phyloP scores from a whole-genome alignment of 2,888 invertebrate species.

The Amblyteles armatorius region DNA sequence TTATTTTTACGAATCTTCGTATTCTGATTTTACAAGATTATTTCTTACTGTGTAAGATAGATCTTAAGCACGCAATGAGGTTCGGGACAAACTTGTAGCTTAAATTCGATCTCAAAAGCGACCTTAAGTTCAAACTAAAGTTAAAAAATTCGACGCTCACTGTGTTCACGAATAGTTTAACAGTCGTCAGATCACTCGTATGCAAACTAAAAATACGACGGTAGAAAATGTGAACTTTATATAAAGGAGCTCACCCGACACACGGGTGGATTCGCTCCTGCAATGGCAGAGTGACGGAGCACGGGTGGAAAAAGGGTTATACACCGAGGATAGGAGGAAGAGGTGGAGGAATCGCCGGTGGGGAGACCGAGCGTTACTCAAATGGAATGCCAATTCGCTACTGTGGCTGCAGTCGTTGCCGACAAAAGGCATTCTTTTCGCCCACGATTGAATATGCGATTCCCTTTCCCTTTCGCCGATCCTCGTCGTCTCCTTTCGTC shows the following conservation, averaged over 20 bases:
- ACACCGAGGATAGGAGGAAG: constrained; percentile 55
- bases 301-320: constrained; percentile 52
- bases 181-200: background rate
- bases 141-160: background rate
- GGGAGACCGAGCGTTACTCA: constrained; percentile 74
- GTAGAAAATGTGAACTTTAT: background rate
- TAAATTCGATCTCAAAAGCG: too few species aligned
- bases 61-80: too few species aligned
- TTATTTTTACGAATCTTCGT: too few species aligned
- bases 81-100: too few species aligned
- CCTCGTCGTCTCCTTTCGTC: constrained; percentile 39
- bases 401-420: constrained; percentile 73
- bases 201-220: background rate
- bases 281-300: constrained; percentile 30
- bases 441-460: constrained; percentile 80
- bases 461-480: constrained; percentile 63
- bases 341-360: constrained; percentile 50
- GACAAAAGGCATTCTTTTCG: constrained; percentile 81
- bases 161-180: background rate
- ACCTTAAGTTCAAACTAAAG: too few species aligned
- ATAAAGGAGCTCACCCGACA: constrained; percentile 39
- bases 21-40: too few species aligned
- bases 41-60: too few species aligned
- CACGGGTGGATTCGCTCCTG: constrained; percentile 29
- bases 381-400: constrained; percentile 80